Conservation (phyloP, 1,140 invertebrate genomes). For the Araneus ventricosus region DNA sequence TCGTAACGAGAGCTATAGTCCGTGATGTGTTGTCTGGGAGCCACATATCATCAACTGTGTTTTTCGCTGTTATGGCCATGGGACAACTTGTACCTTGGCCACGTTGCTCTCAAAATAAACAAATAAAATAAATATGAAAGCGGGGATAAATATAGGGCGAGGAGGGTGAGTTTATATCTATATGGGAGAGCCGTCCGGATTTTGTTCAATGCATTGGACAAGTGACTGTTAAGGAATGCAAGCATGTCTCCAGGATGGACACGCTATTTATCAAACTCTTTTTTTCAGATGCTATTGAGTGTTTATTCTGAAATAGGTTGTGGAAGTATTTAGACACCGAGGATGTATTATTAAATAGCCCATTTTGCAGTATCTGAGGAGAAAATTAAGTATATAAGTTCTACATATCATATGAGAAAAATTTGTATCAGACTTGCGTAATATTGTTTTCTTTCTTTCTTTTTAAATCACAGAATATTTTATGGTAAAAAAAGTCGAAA, state of each 20-base stretch:
- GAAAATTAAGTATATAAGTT: too few species aligned
- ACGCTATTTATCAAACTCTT: neutral
- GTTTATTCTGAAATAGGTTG: too few species aligned
- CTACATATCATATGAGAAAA: too few species aligned
- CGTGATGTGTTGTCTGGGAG: conserved; percentile 60
- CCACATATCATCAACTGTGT: conserved; percentile 70
- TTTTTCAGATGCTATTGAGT: too few species aligned
- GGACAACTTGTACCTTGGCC: conserved; percentile 50
- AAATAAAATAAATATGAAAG: conserved; percentile 71
- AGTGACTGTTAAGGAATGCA: conserved; percentile 56
- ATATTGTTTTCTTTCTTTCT: too few species aligned
- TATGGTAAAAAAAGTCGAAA: too few species aligned
- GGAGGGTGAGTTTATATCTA: conserved; percentile 13
- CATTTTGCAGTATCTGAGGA: too few species aligned
- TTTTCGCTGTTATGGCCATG: conserved; percentile 61
- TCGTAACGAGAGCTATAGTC: conserved; percentile 68
- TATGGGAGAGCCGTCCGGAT: neutral
- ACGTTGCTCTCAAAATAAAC: conserved; percentile 64
- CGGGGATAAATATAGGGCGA: conserved; percentile 64
- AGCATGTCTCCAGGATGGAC: neutral
- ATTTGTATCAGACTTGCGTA: too few species aligned
- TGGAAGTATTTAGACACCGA: too few species aligned
- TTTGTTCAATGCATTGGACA: conserved; percentile 67
- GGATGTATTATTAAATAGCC: too few species aligned
- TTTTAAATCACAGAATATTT: too few species aligned